These are phyloP conservation scores for Chascanopsetta lugubris DNA, from an alignment of 2,113 vertebrate species.

Conservation along the genomic window DNA sequence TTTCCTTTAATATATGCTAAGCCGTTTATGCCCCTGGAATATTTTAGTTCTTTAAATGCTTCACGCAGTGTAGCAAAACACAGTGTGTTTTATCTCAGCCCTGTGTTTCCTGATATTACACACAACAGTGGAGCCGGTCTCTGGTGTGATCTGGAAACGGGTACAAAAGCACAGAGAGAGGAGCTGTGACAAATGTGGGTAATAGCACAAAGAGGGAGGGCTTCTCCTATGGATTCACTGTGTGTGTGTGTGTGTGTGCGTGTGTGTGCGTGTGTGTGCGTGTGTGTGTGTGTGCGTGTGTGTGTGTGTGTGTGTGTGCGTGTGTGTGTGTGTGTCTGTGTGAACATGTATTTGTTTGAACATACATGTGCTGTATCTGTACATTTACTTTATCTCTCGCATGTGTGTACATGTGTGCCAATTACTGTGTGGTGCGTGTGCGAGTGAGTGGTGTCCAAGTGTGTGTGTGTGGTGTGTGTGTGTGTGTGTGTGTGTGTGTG, in stretches of 20 bases:
- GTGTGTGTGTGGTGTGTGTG: background rate
- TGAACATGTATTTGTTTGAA: background rate
- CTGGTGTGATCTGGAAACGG: constrained; percentile 68
- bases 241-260: constrained; percentile 16
- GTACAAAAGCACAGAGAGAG: constrained; percentile 49
- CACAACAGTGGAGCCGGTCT: constrained; percentile 61
- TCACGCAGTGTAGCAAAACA: constrained; percentile 63
- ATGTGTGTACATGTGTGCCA: constrained; percentile 2
- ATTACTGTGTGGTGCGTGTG: constrained; percentile 60
- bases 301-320: background rate
- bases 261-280: constrained; percentile 11
- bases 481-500: constrained; percentile 3
- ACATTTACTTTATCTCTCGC: no score
- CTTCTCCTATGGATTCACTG: constrained; percentile 26
- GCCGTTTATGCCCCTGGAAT: constrained; percentile 70
- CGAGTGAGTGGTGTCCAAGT: constrained; percentile 58
- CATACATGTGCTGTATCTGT: constrained; percentile 4
- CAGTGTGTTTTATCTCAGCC: constrained; percentile 64
- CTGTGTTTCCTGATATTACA: constrained; percentile 60
- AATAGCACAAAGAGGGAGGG: constrained; percentile 56
- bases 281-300: background rate
- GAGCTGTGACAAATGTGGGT: constrained; percentile 58
- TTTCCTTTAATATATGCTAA: constrained; percentile 69
- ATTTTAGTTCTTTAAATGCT: constrained; percentile 72
- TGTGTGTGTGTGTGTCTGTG: background rate